Evolutionary conservation across 53 echinoderm and acorn worm species (phyloP).

Genomic region (Echinarachnius parma): DNA sequence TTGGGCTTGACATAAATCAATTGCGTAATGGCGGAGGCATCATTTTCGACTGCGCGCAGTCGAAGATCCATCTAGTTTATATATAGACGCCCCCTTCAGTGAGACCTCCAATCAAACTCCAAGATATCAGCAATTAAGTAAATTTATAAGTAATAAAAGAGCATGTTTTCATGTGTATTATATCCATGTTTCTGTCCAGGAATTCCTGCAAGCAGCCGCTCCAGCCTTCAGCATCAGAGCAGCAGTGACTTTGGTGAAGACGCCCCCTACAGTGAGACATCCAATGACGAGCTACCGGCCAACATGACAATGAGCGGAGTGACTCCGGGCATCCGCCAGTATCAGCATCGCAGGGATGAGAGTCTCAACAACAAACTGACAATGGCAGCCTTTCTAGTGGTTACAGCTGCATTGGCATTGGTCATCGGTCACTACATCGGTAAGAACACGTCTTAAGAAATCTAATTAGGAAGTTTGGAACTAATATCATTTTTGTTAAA

Average conservation of each 20-base stretch:
- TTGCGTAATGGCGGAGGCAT: too few relatives aligned
- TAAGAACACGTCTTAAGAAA: too few relatives aligned
- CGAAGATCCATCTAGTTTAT: too few relatives aligned
- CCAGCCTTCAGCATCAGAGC: slow-evolving; percentile 53
- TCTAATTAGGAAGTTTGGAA: too few relatives aligned
- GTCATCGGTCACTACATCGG: slow-evolving; percentile 93
- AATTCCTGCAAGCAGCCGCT: slow-evolving; percentile 18
- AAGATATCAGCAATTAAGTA: too few relatives aligned
- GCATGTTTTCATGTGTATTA: too few relatives aligned
- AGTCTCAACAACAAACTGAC: slow-evolving; percentile 76
- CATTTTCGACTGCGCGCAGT: too few relatives aligned
- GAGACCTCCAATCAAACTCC: too few relatives aligned
- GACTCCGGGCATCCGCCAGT: slow-evolving; percentile 72
- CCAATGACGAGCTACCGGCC: slow-evolving; percentile 73
- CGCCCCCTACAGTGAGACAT: slow-evolving; percentile 55
- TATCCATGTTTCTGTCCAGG: slow-evolving; percentile 3
- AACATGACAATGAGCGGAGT: slow-evolving; percentile 77
- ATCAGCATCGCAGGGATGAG: slow-evolving; percentile 73
- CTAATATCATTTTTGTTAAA: too few relatives aligned
- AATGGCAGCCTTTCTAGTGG: slow-evolving; percentile 59
- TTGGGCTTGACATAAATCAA: too few relatives aligned
- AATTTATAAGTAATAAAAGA: too few relatives aligned
- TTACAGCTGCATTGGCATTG: slow-evolving; percentile 71
- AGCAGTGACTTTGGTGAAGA: slow-evolving; percentile 45
- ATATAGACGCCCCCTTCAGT: too few relatives aligned